Conservation (phyloP, 2,113 vertebrate species). For the Myxocyprinus asiaticus region DNA sequence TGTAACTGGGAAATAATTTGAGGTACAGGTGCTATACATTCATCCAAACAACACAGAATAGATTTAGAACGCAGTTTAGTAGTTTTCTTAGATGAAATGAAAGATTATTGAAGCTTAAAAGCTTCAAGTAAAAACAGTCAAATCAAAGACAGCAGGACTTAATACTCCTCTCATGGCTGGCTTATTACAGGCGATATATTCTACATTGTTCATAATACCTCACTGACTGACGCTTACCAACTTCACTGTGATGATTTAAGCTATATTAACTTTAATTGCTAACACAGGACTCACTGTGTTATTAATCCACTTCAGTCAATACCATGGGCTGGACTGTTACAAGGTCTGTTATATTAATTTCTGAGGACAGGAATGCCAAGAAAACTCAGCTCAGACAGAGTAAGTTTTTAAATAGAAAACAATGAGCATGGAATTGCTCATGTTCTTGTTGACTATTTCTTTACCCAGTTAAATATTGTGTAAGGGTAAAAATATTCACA, state of each 20-base stretch:
- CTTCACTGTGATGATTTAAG: neutral
- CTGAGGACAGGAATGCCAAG: too few relatives aligned
- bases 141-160: slow-evolving; percentile 12
- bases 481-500: neutral
- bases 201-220: slow-evolving; percentile 6
- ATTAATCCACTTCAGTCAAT: slow-evolving; percentile 57
- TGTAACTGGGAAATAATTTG: slow-evolving; percentile 64
- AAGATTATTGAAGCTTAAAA: slow-evolving; percentile 16
- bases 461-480: neutral
- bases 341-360: slow-evolving; percentile 45
- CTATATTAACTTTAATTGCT: neutral
- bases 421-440: too few relatives aligned
- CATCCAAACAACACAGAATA: slow-evolving; percentile 41
- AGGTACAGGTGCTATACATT: slow-evolving; percentile 68
- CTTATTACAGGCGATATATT: neutral
- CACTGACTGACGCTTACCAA: slow-evolving; percentile 31
- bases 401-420: too few relatives aligned
- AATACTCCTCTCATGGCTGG: slow-evolving; percentile 42
- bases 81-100: slow-evolving; percentile 38
- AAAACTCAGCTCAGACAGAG: too few relatives aligned
- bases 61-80: slow-evolving; percentile 46
- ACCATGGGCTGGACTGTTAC: slow-evolving; percentile 63
- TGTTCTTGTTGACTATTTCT: neutral
- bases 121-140: too few relatives aligned
- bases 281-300: neutral